These are phyloP conservation scores for Crenuchus spilurus DNA, from an alignment of 2,797 vertebrate species.

Conservation along the genomic window DNA sequence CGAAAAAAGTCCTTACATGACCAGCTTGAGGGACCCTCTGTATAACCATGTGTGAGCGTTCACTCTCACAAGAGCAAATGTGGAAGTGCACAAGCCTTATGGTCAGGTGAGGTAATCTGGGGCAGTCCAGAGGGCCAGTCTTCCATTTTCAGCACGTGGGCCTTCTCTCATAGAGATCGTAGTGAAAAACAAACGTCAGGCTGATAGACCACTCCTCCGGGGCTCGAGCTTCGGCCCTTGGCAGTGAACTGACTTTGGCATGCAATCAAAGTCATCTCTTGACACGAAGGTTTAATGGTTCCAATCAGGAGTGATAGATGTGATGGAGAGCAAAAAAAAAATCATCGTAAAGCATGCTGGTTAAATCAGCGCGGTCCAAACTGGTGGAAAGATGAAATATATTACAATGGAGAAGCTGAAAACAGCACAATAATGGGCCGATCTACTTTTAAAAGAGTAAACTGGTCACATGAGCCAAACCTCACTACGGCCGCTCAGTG, in stretches of 20 bases:
- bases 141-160: slow-evolving; percentile 52
- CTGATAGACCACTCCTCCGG: background rate
- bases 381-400: slow-evolving; percentile 26
- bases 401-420: slow-evolving; percentile 27
- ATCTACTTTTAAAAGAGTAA: slow-evolving; percentile 33
- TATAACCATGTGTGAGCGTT: background rate
- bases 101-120: slow-evolving; percentile 16
- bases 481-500: slow-evolving; percentile 29
- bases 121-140: slow-evolving; percentile 53
- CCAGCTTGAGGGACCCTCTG: slow-evolving; percentile 20
- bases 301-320: slow-evolving; percentile 1
- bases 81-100: slow-evolving; percentile 8
- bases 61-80: slow-evolving; percentile 1
- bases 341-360: slow-evolving; percentile 25
- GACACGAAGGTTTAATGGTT: background rate
- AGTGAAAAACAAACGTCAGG: background rate
- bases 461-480: slow-evolving; percentile 29
- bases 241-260: background rate
- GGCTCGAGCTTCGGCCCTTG: background rate
- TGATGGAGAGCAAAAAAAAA: slow-evolving; percentile 44
- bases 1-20: slow-evolving; percentile 3
- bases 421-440: slow-evolving; percentile 30
- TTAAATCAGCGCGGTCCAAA: slow-evolving; percentile 30
- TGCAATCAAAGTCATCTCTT: slow-evolving; percentile 1
- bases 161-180: slow-evolving; percentile 8